phyloP scores from a whole-genome alignment of 2,113 vertebrate species.

The Stercorarius parasiticus region DNA sequence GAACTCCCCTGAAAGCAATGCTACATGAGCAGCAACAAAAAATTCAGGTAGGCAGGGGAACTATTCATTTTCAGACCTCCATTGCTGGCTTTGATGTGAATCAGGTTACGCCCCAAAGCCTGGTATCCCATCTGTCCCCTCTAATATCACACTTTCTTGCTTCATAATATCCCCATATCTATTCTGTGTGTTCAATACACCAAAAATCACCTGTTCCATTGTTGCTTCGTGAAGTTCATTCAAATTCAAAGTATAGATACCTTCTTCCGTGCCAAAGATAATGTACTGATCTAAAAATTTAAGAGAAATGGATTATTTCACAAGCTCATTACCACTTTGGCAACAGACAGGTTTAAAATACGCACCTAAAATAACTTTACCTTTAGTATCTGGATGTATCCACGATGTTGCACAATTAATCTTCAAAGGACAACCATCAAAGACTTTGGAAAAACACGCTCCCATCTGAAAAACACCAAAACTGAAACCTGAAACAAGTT shows the following conservation, averaged over 20 bases:
- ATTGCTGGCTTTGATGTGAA: neutral
- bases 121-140: neutral
- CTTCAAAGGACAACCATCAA: slow-evolving; percentile 97
- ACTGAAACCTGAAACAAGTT: neutral
- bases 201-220: slow-evolving; percentile 92
- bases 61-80: neutral
- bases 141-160: neutral
- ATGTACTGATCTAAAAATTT: slow-evolving; percentile 85
- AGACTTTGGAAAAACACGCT: slow-evolving; percentile 98
- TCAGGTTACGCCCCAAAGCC: neutral
- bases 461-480: slow-evolving; percentile 87
- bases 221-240: slow-evolving; percentile 97
- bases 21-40: neutral
- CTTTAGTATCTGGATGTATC: slow-evolving; percentile 99
- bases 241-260: slow-evolving; percentile 97
- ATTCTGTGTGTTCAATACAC: neutral
- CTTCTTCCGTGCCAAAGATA: slow-evolving; percentile 97
- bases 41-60: neutral
- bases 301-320: neutral
- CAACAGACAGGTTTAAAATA: neutral
- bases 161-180: neutral
- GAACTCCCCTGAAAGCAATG: neutral
- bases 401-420: slow-evolving; percentile 98
- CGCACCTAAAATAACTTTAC: slow-evolving; percentile 61
- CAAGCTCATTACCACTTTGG: neutral